Evolutionary conservation across 2,113 vertebrate species (phyloP), one percentile per base, ranked within the genome.

Genomic region (Thunnus maccoyii): DNA sequence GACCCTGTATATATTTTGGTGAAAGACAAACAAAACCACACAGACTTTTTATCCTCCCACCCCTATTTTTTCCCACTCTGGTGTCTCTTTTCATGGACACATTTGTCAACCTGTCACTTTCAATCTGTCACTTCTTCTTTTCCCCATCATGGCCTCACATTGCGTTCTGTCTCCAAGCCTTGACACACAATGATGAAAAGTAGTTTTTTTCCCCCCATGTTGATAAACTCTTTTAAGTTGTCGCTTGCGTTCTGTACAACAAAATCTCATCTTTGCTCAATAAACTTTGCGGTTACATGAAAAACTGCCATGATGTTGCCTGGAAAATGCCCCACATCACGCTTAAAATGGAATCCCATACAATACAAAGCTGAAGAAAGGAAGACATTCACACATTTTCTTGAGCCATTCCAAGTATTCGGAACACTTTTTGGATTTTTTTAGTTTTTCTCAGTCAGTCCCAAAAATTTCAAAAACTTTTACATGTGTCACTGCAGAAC

Each of bases 101-200:
- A 89, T 96, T 95, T 94, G 90, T 95, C 95, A 94, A 88, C 83
- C 89, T 92, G 95, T 93, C 94, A 93, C 87, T 92, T 92, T 90
- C 85, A 89, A 94, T 95, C 90, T 89, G 92, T 95, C 94, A 90
- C 89, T 85, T 88, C 80, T 82, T 83, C 71, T 89, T 63, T 87
- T 73, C 71, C 65, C 80, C 90, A 86, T 90, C 85, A 84, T 84
- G 61, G 88, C 80, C 88, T 89, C 87, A 86, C 89, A 72, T 88
- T 81, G 82, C 44, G 55, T 90, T 93, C 86, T 76, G 74, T 92
- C 88, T 86, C 70, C 63, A 83, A 71, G 81, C 86, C 84, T 84
- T 91, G 92, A 92, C 91, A 90, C 82, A 74, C 71, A 85, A 88
- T 89, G 91, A 94, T 93, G 89, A 93, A 91, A 82, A 85, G 66